Conservation (phyloP, 2,888 invertebrate genomes). For the Tetropium fuscum region DNA sequence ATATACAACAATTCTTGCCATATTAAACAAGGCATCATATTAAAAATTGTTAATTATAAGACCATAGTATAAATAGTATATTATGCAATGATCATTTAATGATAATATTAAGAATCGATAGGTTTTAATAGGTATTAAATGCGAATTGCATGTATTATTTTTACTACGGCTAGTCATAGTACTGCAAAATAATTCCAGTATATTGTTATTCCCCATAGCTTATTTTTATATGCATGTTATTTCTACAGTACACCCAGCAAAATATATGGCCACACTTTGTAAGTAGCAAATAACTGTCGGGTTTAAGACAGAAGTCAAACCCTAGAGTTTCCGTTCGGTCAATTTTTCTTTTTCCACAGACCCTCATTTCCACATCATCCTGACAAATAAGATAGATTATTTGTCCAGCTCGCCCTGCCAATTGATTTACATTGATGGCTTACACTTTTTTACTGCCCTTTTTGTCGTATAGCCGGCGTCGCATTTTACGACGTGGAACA, state of each 20-base stretch:
- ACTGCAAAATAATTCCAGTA: too few relatives aligned
- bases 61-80: too few relatives aligned
- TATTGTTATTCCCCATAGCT: background rate
- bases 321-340: conserved; percentile 47
- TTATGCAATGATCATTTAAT: too few relatives aligned
- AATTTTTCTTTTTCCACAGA: conserved; percentile 59
- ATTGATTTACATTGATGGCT: conserved; percentile 65
- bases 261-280: conserved; percentile 27
- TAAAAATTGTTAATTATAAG: too few relatives aligned
- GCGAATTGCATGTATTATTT: too few relatives aligned
- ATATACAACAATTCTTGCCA: too few relatives aligned
- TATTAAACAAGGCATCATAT: too few relatives aligned
- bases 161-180: too few relatives aligned
- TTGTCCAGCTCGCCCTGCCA: conserved; percentile 63
- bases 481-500: background rate
- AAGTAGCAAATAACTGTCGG: conserved; percentile 31
- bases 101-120: too few relatives aligned
- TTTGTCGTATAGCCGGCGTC: conserved; percentile 23
- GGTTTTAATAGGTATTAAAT: too few relatives aligned
- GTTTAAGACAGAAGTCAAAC: conserved; percentile 39
- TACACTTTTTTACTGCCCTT: conserved; percentile 47
- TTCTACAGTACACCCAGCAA: background rate
- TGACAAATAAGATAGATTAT: conserved; percentile 65
- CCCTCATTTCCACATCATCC: conserved; percentile 63
- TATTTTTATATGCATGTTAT: background rate